Evolutionary conservation across 2,797 vertebrate species (phyloP), one percentile per base, ranked within the genome.

Genomic region (Fistularia commersonii): DNA sequence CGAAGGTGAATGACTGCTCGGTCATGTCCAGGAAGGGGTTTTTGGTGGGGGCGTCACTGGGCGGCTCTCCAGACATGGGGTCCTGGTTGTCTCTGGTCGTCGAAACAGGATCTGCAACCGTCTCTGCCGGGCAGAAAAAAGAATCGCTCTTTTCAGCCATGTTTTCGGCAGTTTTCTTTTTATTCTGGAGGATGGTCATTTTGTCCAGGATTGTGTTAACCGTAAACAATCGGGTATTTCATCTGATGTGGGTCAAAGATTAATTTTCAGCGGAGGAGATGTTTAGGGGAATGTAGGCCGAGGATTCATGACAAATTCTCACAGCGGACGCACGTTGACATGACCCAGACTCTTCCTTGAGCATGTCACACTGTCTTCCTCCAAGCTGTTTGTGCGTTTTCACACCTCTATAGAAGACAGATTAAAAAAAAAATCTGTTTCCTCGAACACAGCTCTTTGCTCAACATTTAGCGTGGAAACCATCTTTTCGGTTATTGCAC

Each of bases 51-150:
- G 85, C 45, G 0, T 97, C 94, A 0, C 74, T 72, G 5, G 91
- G 88, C 7, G 87, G 89, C 0, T 88, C 92, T 41, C 97, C 97
- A 0, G 96, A 99, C 1, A 91, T 85, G 53, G 93, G 88, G 68
- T 98, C 96, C 1, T 90, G 89, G 0, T 91, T 91, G 57, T 98
- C 95, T 1, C 91, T 93, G 60, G 90, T 67, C 0, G 92, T 90
- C 41, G 92, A 92, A 12, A 66, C 68, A 0, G 88, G 81, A 41
- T 90, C 91, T 51, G 80, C 85, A 0, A 79, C 85, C 0, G 88
- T 91, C 74, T 93, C 94, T 91, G 66, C 8, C 38, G 11, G 40
- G 7, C 1, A 14, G 54, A 1, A 32, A 31, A 35, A 42, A 9
- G 4, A 35, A 11, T 7, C 15, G 36, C 11, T n/a, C n/a, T n/a